phyloP scores from a whole-genome alignment of 2,797 vertebrate genomes.

The Phataginus tricuspis region DNA sequence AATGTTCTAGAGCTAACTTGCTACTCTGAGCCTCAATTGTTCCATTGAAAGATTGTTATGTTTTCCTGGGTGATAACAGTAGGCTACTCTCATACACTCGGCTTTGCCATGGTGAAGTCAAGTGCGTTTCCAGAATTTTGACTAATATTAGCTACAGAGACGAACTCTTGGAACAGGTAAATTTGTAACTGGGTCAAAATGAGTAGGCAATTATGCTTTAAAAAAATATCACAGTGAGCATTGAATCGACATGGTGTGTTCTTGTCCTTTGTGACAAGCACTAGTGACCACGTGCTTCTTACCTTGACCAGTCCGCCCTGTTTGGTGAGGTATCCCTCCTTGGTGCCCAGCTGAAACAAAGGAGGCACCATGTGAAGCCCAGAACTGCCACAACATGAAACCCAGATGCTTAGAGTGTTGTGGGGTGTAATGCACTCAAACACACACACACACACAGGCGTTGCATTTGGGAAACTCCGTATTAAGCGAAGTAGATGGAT shows the following conservation, averaged over 20 bases:
- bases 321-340: constrained; percentile 97
- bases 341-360: constrained; percentile 93
- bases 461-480: neutral
- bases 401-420: neutral
- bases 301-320: constrained; percentile 97
- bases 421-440: neutral
- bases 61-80: neutral
- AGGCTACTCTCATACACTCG: neutral
- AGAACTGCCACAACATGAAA: neutral
- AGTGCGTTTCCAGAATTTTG: neutral
- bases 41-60: neutral
- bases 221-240: neutral
- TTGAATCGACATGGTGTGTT: accelerated
- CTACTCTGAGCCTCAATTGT: neutral
- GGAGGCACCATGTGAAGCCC: neutral
- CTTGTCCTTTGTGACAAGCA: neutral
- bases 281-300: constrained; percentile 60
- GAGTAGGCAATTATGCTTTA: neutral
- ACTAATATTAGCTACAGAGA: neutral
- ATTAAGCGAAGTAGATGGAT: neutral
- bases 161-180: neutral
- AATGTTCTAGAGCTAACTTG: neutral
- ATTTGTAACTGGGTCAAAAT: neutral
- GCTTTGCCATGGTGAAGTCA: neutral
- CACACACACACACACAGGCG: accelerated